These are phyloP conservation scores for Cordylochernes scorpioides DNA, from an alignment of 2,888 invertebrate genomes.

Conservation along the genomic window DNA sequence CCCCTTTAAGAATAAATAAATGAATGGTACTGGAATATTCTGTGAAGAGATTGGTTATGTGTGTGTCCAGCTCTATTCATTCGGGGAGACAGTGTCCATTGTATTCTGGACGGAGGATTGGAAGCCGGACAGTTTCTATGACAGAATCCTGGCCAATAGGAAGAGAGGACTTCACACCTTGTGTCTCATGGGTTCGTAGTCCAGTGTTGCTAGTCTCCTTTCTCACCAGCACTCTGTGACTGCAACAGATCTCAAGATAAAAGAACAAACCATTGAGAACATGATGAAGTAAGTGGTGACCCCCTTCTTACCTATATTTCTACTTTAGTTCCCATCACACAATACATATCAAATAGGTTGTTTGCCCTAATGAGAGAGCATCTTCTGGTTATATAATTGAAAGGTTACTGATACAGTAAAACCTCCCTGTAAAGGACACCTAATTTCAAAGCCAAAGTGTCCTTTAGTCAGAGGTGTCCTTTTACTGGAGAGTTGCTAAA, in stretches of 20 bases:
- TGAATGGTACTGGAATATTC: no score
- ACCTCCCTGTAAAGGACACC: no score
- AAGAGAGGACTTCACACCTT: slow-evolving; percentile 69
- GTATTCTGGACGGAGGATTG: slow-evolving; percentile 87
- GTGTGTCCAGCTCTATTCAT: slow-evolving; percentile 45
- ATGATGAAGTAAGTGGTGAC: slow-evolving; percentile 41
- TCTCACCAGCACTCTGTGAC: neutral
- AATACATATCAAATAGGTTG: no score
- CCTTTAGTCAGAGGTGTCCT: no score
- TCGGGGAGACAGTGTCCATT: slow-evolving; percentile 91
- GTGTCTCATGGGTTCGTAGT: slow-evolving; percentile 47
- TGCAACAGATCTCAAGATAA: slow-evolving; percentile 71
- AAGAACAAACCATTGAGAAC: slow-evolving; percentile 84
- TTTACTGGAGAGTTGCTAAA: no score
- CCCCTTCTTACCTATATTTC: no score
- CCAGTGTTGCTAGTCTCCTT: neutral
- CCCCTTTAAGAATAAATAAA: no score
- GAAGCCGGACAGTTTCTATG: slow-evolving; percentile 84
- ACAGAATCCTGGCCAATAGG: slow-evolving; percentile 61
- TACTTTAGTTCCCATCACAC: no score
- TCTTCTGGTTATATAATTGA: no score
- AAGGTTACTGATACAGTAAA: no score
- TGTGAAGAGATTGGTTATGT: neutral
- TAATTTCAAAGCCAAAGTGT: no score
- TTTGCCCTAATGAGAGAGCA: no score